Evolutionary conservation across 2,113 vertebrate genomes (phyloP), one percentile per base, ranked within the genome.

Genomic region (Malurus alboscapulatus): DNA sequence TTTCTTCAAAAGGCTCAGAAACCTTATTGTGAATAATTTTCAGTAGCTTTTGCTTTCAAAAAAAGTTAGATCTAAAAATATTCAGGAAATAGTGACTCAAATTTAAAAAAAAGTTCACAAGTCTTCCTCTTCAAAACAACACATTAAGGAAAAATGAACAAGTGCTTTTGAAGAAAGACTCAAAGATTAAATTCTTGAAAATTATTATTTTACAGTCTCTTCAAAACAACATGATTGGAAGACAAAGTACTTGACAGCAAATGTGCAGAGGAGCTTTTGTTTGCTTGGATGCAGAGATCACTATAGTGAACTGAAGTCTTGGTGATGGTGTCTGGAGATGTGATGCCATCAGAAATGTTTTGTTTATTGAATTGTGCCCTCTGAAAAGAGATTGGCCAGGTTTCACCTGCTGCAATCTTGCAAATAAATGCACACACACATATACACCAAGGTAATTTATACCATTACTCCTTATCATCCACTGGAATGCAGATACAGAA

Each of bases 241-340:
- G 92, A 93, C 62, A 95, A 94, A 94, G 69, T 44, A 93, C 69
- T 72, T 78, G 87, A 96, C 80, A 95, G 87, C 45, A 90, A 93
- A 63, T 34, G 61, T 84, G 69, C 57, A 88, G 57, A 93, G 42
- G 4, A 78, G 58, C 81, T 68, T 88, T 94, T 92, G 77, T 88
- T 72, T 82, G 69, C 67, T 84, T 71, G 38, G 79, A 76, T 85
- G 50, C 21, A 78, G 42, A 83, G 85, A 92, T 72, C 22, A 21
- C 80, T 81, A 50, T 5, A 68, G 69, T 32, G 45, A 90, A 83
- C 59, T 62, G 58, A 85, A 92, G 32, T 45, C 81, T 81, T 36
- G 57, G 48, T 2, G 2, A 62, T 19, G 84, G 51, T 2, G 25
- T 17, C 76, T 88, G 59, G 45, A 95, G 57, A 71, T 32, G 53